phyloP scores from a whole-genome alignment of 2,113 vertebrate genomes.

The Desmodus rotundus region DNA sequence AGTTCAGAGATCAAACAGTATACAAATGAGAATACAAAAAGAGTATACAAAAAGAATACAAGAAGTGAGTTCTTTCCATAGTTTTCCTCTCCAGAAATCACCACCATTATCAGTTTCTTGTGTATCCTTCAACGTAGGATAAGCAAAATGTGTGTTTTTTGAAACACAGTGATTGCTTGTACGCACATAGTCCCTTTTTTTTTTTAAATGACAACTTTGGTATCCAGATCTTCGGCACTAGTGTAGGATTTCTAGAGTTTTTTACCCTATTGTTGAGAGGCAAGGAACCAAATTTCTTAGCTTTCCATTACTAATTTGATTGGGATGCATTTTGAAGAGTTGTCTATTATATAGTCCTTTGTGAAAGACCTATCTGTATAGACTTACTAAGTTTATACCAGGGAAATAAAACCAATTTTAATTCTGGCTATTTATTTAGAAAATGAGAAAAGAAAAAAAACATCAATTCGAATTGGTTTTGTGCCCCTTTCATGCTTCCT shows the following conservation, averaged over 20 bases:
- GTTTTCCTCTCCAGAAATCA: not conserved
- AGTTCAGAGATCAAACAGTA: not conserved
- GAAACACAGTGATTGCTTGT: not conserved
- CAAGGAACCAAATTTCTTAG: not conserved
- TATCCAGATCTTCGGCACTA: not conserved
- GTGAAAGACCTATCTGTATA: slow-evolving; percentile 37
- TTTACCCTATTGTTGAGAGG: not conserved
- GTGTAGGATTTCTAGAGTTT: not conserved
- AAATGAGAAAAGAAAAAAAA: slow-evolving; percentile 8
- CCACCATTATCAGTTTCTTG: not conserved
- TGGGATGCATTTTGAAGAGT: not conserved
- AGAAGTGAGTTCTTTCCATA: not conserved
- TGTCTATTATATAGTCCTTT: not conserved
- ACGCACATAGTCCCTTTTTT: not conserved
- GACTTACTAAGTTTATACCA: not conserved
- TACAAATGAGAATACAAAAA: not conserved
- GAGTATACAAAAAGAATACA: not conserved
- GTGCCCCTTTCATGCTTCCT: slow-evolving; percentile 37
- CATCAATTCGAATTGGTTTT: slow-evolving; percentile 34
- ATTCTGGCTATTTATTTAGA: slow-evolving; percentile 12
- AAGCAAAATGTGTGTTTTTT: not conserved
- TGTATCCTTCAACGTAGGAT: not conserved
- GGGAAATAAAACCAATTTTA: slow-evolving; percentile 13
- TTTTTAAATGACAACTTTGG: not conserved
- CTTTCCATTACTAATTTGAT: slow-evolving; percentile 3